phyloP scores from a whole-genome alignment of 2,113 vertebrate genomes.

The Festucalex cinctus region DNA sequence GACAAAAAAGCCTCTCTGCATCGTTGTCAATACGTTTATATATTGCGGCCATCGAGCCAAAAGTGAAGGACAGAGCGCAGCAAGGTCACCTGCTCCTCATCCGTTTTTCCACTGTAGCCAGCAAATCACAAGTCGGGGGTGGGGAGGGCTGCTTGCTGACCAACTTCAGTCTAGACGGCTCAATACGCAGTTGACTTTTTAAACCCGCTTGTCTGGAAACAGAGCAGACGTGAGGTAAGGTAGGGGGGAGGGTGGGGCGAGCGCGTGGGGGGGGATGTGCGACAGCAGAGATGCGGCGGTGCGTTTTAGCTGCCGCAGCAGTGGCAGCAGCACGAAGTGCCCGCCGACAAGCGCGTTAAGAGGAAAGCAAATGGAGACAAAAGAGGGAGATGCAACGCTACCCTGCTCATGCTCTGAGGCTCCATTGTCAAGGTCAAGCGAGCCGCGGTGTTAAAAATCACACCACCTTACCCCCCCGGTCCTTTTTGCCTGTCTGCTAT shows the following conservation, averaged over 20 bases:
- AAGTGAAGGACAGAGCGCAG: conserved; percentile 32
- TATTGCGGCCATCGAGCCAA: conserved; percentile 26
- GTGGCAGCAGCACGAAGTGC: conserved; percentile 13
- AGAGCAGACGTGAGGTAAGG: conserved; percentile 66
- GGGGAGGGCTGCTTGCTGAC: conserved; percentile 51
- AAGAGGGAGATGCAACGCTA: conserved; percentile 31
- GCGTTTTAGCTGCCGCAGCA: conserved; percentile 30
- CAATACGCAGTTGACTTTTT: conserved; percentile 75
- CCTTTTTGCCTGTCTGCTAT: conserved; percentile 40
- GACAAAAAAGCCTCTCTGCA: neutral
- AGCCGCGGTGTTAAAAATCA: conserved; percentile 58
- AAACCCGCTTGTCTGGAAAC: conserved; percentile 74
- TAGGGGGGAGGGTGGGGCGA: conserved; percentile 17
- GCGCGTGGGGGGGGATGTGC: conserved; percentile 39
- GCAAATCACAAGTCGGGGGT: conserved; percentile 47
- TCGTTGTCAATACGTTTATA: conserved; percentile 35
- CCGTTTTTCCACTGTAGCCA: conserved; percentile 64
- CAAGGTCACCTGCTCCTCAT: conserved; percentile 64
- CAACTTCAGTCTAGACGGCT: conserved; percentile 69
- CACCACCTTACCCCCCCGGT: conserved; percentile 41
- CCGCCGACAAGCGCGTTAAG: neutral
- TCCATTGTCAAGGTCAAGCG: conserved; percentile 68
- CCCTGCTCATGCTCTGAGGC: conserved; percentile 44
- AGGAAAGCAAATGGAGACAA: conserved; percentile 8
- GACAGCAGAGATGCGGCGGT: conserved; percentile 45